Evolutionary conservation across 2,797 vertebrate species (phyloP).

Genomic region (Lycodopsis pacificus): DNA sequence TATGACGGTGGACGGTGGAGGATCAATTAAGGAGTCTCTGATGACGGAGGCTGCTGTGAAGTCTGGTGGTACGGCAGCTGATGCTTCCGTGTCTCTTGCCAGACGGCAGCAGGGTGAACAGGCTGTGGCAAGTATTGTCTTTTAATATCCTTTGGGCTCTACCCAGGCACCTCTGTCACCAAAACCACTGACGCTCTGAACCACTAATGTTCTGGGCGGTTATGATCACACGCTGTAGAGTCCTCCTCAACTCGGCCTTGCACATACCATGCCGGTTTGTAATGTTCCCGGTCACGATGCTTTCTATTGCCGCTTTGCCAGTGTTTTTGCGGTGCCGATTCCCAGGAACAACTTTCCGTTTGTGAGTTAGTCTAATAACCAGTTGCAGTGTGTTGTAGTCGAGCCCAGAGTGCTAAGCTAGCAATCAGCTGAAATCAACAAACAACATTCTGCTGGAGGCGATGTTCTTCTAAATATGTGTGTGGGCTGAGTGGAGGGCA

Average conservation of each 20-base stretch:
- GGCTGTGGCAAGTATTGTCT: neutral
- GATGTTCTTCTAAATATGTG: neutral
- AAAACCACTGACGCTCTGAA: neutral
- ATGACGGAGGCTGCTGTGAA: neutral
- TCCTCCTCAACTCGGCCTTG: neutral
- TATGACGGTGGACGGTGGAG: neutral
- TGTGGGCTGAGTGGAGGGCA: neutral
- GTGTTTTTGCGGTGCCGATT: too few relatives aligned
- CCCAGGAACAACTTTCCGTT: neutral
- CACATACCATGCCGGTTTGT: neutral
- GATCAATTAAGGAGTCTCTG: neutral
- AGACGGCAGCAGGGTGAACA: neutral
- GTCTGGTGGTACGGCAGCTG: neutral
- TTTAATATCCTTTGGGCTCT: neutral
- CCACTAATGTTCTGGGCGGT: neutral
- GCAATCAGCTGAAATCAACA: neutral
- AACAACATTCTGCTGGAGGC: neutral
- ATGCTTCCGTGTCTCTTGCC: neutral
- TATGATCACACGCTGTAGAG: neutral
- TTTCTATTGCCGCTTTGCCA: too few relatives aligned
- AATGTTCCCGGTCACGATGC: too few relatives aligned
- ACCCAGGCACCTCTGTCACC: too few relatives aligned
- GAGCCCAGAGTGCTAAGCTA: neutral
- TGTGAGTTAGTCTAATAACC: neutral
- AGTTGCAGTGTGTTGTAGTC: neutral